Evolutionary conservation across 2,888 invertebrate genomes (phyloP), one percentile per base, ranked within the genome.

Genomic region (Drosophila helvetica): DNA sequence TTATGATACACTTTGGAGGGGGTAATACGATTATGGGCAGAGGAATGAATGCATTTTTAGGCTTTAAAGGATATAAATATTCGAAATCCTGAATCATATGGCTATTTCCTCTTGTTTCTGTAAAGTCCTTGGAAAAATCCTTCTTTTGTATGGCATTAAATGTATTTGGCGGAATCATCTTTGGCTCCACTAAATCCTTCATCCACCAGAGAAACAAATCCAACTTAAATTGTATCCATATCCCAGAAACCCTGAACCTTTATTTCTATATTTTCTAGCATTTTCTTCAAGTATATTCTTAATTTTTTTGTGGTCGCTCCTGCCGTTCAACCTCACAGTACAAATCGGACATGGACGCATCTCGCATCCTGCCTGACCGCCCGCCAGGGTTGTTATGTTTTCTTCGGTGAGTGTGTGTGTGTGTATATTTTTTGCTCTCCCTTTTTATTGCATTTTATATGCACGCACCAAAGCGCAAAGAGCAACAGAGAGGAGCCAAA

Each of bases 321-420:
- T 78, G 78, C 79, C 79, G 72, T 83, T 83, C 85, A 69, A 76
- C 68, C 68, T 56, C 43, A 45, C 56, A 7, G 19, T 30, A 56
- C 33, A 56, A 27, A 54, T 19, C 9, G 7, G 22, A 27, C 27
- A 27, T 8, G 33, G 33, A 9, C 12, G 22, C 12, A 50, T 55
- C 12, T 10, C 38, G 2, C 15, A n/a, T 7, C n/a, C 38, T 22
- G 33, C 33, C 33, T 33, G 33, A 33, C 12, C 33, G 5, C 12
- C 15, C 10, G 12, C 12, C 33, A 33, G 33, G 38, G 15, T 7
- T 38, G 38, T 38, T n/a, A 38, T 38, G 38, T 38, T 38, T 15
- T n/a, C 38, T 38, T n/a, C 38, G 6, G 1, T 38, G 12, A 25
- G 6, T 42, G 10, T 54, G 22, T 15, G 12, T 25, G 22, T 54